Evolutionary conservation across 1,140 invertebrate species (phyloP).

Genomic region (Papilio aristodemus): DNA sequence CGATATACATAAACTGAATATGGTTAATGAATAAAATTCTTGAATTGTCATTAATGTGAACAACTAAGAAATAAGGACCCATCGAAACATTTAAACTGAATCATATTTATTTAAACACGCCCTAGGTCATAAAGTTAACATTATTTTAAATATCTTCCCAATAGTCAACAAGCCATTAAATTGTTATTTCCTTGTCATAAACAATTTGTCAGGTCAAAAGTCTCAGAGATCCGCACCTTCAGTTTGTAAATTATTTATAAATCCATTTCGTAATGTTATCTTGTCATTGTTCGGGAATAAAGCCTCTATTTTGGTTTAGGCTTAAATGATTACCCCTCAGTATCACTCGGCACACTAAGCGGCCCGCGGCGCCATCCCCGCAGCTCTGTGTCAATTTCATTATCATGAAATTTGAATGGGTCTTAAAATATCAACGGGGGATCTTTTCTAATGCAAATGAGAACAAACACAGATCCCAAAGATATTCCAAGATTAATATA

Average conservation of each 20-base stretch:
- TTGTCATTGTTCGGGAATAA: conserved; percentile 3
- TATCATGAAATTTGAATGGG: conserved; percentile 21
- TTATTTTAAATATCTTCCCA: too few species aligned
- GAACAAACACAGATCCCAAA: background rate
- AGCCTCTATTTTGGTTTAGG: conserved; percentile 5
- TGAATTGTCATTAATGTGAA: too few species aligned
- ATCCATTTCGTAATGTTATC: conserved; percentile 23
- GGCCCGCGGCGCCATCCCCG: background rate
- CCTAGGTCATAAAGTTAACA: too few species aligned
- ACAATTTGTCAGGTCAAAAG: too few species aligned
- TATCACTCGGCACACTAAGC: background rate
- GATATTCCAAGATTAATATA: background rate
- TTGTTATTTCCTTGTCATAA: too few species aligned
- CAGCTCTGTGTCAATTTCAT: conserved; percentile 15
- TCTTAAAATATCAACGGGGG: conserved; percentile 18
- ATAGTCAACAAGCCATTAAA: too few species aligned
- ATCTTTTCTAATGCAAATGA: conserved; percentile 17
- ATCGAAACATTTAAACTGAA: too few species aligned
- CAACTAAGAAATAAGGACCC: too few species aligned
- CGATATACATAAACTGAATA: too few species aligned
- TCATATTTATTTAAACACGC: too few species aligned
- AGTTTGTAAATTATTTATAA: background rate
- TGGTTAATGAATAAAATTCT: too few species aligned
- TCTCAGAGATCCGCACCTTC: background rate
- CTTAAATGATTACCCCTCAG: conserved; percentile 19